These are phyloP conservation scores for Synchiropus splendidus DNA, from an alignment of 2,113 vertebrate species.

Conservation along the genomic window DNA sequence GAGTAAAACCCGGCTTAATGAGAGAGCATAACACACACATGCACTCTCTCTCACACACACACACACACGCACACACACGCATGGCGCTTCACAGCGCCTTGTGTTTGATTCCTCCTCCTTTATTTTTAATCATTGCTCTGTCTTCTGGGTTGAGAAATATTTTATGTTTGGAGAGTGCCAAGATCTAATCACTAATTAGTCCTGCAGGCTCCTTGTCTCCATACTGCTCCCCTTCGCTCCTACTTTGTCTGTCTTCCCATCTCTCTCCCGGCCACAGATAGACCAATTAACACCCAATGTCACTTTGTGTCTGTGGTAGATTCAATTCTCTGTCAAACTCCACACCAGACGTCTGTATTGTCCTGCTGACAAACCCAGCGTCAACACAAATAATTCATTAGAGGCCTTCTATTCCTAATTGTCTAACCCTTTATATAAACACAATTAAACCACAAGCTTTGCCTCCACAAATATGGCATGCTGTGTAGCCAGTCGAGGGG, in stretches of 20 bases:
- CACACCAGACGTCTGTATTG: constrained; percentile 11
- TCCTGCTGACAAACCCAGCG: constrained; percentile 16
- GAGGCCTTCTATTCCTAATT: constrained; percentile 16
- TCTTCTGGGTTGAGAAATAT: constrained; percentile 64
- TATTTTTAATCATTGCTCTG: constrained; percentile 64
- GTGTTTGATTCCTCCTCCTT: constrained; percentile 59
- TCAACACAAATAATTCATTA: constrained; percentile 12
- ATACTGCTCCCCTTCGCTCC: constrained; percentile 9
- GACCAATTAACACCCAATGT: constrained; percentile 52
- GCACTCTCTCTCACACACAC: constrained; percentile 8
- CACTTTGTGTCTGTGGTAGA: constrained; percentile 46
- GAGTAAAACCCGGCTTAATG: constrained; percentile 58
- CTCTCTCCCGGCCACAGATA: constrained; percentile 40
- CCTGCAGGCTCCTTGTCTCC: constrained; percentile 57
- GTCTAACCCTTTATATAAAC: constrained; percentile 19
- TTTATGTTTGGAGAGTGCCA: constrained; percentile 64
- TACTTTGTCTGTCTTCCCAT: constrained; percentile 22
- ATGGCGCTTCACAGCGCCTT: constrained; percentile 42
- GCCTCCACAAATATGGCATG: constrained; percentile 18
- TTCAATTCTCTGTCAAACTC: constrained; percentile 28
- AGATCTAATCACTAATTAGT: constrained; percentile 70
- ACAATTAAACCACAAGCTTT: constrained; percentile 28
- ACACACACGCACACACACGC: constrained; percentile 13
- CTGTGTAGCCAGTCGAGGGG: background rate
- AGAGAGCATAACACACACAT: constrained; percentile 29